Conservation (phyloP, 2,888 invertebrate species). For the Helleia helle region DNA sequence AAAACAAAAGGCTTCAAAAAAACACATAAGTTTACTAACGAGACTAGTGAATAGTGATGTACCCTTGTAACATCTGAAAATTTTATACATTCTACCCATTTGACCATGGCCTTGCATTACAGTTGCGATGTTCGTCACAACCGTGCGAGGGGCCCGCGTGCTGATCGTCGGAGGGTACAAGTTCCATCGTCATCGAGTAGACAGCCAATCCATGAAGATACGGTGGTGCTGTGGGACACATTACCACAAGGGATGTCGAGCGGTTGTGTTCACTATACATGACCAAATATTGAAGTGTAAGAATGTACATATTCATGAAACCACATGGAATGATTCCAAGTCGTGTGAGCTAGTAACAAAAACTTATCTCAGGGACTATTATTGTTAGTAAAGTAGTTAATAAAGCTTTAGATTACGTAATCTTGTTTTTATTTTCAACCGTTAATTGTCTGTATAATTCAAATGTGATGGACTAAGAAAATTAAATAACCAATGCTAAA, state of each 20-base stretch:
- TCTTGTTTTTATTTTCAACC: not conserved
- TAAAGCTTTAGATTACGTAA: too few species aligned
- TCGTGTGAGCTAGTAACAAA: too few species aligned
- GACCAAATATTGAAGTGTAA: slow-evolving; percentile 18
- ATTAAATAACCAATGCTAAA: not conserved
- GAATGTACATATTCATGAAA: slow-evolving; percentile 18
- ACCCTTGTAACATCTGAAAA: too few species aligned
- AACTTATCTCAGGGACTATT: too few species aligned
- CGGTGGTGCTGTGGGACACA: slow-evolving; percentile 34
- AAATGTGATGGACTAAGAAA: not conserved
- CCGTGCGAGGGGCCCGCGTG: slow-evolving; percentile 7
- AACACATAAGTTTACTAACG: too few species aligned
- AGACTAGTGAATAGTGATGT: too few species aligned
- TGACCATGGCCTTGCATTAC: too few species aligned
- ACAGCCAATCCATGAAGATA: slow-evolving; percentile 16
- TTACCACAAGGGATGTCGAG: slow-evolving; percentile 27
- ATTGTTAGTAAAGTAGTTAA: too few species aligned
- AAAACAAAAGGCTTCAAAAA: too few species aligned
- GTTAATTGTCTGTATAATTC: not conserved
- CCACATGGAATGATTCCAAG: too few species aligned
- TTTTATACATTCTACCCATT: too few species aligned
- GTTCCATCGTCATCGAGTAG: slow-evolving; percentile 30
- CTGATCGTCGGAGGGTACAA: slow-evolving; percentile 14
- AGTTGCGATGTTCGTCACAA: slow-evolving; percentile 12
- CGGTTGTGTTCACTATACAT: slow-evolving; percentile 20